Base-by-base conservation (phyloP, 1,140 invertebrate species). In the Leptinotarsa texana region DNA sequence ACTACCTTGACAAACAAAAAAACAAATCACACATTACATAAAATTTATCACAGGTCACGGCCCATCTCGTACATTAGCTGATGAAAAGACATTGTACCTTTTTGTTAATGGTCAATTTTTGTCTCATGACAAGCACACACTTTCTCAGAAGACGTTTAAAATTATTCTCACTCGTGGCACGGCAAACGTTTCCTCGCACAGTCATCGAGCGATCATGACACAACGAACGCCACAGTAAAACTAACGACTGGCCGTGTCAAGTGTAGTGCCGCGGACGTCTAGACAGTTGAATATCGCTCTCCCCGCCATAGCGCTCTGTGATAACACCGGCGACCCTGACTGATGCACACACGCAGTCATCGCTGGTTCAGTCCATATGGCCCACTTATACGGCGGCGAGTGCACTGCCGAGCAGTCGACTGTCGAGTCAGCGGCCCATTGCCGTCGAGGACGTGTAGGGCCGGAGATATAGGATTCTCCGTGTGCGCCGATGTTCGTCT, bases 51-150 rank as follows among this genome's bases (percentile, higher is more conserved):
- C 74, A 75, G 69, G 73, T 74, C 77, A 78, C 77, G 77, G 75
- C 62, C 68, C 21, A 61, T 24, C 48, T 48, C n/a, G 69, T 70
- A 24, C 69, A 70, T 70, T 70, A 70, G 33, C 69, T 70, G 69
- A 70, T 70, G 74, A 61, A 74, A 63, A 69, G 42, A 24, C 69
- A 69, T 22, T 27, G 78, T 83, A 83, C 82, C 82, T 83, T 83
- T 81, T 79, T 83, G 70, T 83, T 83, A 71, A 81, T 72, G 65
- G 79, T 80, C 77, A 83, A 76, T 77, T 83, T 83, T 77, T 80
- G 82, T 78, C 81, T 73, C 81, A 82, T 82, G 68, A 79, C 80
- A 79, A 72, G 72, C 61, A 83, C 73, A 78, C 82, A 83, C 81
- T 83, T 83, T 78, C 81, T 80, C 67, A 83, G 77, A 47, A 80